These are phyloP conservation scores for Geophilus truncorum DNA, from an alignment of 2,888 invertebrate genomes.

Conservation along the genomic window DNA sequence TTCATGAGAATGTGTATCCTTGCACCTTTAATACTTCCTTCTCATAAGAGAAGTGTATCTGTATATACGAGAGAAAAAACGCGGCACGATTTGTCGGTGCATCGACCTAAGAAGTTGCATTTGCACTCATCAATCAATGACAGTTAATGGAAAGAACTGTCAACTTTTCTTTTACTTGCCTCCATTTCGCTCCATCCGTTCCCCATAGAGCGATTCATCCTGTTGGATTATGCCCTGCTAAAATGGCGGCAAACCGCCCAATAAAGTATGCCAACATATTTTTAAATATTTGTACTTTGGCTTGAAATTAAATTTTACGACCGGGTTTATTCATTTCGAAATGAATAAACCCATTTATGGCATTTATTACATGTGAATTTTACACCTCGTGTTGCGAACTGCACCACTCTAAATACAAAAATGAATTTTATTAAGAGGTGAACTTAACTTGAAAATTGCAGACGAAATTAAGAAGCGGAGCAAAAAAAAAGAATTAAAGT, in stretches of 20 bases:
- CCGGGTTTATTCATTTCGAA: no score
- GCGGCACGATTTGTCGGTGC: not conserved
- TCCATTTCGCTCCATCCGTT: not conserved
- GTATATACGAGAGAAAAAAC: not conserved
- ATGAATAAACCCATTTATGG: no score
- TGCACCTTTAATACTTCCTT: not conserved
- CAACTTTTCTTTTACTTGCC: not conserved
- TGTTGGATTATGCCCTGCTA: not conserved
- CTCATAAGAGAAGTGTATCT: not conserved
- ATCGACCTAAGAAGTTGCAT: constrained; percentile 1
- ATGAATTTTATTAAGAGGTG: no score
- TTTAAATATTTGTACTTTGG: no score
- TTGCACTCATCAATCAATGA: constrained; percentile 2
- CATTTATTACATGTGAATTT: no score
- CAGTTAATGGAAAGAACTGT: constrained; percentile 5
- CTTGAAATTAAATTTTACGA: no score
- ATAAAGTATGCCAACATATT: no score
- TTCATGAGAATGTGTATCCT: not conserved
- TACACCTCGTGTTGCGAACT: no score
- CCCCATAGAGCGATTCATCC: not conserved
- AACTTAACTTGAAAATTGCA: no score
- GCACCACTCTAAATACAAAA: no score
- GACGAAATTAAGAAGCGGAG: no score
- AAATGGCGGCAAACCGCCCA: not conserved
- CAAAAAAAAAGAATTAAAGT: no score